Evolutionary conservation across 1,140 invertebrate genomes (phyloP).

Genomic region (Hylaeus anthracinus): DNA sequence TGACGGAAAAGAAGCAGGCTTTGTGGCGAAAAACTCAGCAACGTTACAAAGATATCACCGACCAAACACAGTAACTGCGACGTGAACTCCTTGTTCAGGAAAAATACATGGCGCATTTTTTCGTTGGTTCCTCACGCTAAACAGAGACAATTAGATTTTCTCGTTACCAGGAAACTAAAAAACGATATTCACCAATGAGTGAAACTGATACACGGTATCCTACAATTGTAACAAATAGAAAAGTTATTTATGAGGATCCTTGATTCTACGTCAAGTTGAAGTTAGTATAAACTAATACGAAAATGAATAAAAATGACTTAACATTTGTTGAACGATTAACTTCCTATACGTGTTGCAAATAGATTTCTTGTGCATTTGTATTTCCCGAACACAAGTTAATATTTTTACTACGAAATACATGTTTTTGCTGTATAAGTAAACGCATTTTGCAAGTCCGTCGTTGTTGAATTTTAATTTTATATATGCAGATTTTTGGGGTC

Average conservation of each 20-base stretch:
- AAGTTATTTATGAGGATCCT: neutral
- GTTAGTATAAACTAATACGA: conserved; percentile 13
- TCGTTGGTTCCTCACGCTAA: neutral
- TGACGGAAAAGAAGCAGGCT: conserved; percentile 74
- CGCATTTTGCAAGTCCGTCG: too few species aligned
- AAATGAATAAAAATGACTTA: too few species aligned
- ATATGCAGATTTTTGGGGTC: too few species aligned
- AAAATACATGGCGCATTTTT: neutral
- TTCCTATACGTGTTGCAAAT: too few species aligned
- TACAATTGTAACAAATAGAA: neutral
- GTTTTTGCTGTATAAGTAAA: neutral
- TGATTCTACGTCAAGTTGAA: neutral
- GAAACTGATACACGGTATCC: neutral
- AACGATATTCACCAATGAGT: too few species aligned
- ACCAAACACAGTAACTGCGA: conserved; percentile 50
- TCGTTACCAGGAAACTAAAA: neutral
- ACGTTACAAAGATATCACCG: conserved; percentile 74
- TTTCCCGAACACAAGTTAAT: neutral
- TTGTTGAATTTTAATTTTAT: too few species aligned
- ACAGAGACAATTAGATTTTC: conserved; percentile 4
- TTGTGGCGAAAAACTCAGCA: conserved; percentile 78
- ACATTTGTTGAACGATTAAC: neutral
- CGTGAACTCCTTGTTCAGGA: neutral
- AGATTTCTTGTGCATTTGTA: neutral
- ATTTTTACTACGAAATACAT: neutral